These are phyloP conservation scores for Coenobita brevimanus DNA, from an alignment of 1,140 invertebrate species.

Conservation along the genomic window DNA sequence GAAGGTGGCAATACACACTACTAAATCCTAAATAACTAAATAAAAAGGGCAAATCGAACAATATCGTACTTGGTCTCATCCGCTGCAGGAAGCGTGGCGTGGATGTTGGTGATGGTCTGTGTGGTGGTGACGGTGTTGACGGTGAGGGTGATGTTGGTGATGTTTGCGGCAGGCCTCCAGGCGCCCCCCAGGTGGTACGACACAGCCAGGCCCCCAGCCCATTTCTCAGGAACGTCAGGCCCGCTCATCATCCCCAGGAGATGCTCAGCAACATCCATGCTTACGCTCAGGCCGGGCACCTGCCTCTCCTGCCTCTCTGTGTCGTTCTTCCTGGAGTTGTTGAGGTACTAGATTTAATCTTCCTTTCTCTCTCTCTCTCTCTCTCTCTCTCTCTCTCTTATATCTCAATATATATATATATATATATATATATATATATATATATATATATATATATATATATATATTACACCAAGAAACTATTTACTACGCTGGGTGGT, in stretches of 20 bases:
- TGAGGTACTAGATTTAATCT: too few relatives aligned
- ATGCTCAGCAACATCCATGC: background rate
- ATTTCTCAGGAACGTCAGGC: conserved; percentile 17
- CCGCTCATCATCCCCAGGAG: background rate
- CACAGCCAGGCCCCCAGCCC: conserved; percentile 9
- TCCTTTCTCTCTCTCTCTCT: too few relatives aligned
- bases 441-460: too few relatives aligned
- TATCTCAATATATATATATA: too few relatives aligned
- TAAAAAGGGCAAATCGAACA: too few relatives aligned
- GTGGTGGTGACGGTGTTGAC: conserved; percentile 19
- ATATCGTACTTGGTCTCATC: conserved; percentile 38
- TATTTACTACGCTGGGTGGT: too few relatives aligned
- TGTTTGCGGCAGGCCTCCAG: background rate
- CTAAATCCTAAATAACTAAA: too few relatives aligned
- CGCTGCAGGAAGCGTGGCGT: conserved; percentile 32
- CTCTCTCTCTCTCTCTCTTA: too few relatives aligned
- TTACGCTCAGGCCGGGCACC: conserved; percentile 13
- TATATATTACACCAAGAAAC: too few relatives aligned
- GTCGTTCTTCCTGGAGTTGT: background rate
- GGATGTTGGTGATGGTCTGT: conserved; percentile 24
- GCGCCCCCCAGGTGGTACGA: conserved; percentile 23
- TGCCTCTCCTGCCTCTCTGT: background rate
- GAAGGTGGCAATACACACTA: too few relatives aligned
- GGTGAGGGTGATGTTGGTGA: conserved; percentile 25
- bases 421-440: too few relatives aligned